Evolutionary conservation across 2,113 vertebrate species (phyloP).

Genomic region (Petroica traversi): DNA sequence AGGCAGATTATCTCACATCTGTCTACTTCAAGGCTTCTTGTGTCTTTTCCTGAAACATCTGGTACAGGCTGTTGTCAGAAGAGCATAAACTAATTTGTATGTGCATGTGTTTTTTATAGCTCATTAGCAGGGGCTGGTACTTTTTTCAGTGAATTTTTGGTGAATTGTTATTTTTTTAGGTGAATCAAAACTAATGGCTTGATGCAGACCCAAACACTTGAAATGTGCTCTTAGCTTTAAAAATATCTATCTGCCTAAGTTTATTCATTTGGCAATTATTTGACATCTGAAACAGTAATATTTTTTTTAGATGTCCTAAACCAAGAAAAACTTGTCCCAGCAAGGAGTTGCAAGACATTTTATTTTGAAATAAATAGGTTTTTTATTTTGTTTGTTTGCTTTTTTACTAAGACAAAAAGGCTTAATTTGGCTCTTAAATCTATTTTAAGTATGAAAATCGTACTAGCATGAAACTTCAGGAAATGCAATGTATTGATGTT

Average conservation of each 20-base stretch:
- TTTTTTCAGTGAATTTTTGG: background rate
- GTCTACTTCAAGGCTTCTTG: conserved; percentile 11
- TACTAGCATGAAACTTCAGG: background rate
- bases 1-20: conserved; percentile 55
- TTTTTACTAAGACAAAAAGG: background rate
- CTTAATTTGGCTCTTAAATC: background rate
- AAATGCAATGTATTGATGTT: background rate
- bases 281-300: background rate
- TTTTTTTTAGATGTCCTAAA: background rate
- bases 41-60: conserved; percentile 35
- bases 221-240: background rate
- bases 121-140: background rate
- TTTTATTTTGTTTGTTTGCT: too few relatives aligned
- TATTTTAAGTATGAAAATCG: background rate
- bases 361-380: background rate
- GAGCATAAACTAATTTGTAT: conserved; percentile 23
- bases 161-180: background rate
- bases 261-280: background rate
- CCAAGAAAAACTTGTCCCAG: background rate
- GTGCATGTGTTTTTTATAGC: background rate
- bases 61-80: conserved; percentile 12
- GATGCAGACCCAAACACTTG: background rate
- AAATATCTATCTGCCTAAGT: background rate
- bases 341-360: background rate
- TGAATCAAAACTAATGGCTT: background rate